phyloP scores from a whole-genome alignment of 2,113 vertebrate genomes.

The Leucopsar rothschildi region DNA sequence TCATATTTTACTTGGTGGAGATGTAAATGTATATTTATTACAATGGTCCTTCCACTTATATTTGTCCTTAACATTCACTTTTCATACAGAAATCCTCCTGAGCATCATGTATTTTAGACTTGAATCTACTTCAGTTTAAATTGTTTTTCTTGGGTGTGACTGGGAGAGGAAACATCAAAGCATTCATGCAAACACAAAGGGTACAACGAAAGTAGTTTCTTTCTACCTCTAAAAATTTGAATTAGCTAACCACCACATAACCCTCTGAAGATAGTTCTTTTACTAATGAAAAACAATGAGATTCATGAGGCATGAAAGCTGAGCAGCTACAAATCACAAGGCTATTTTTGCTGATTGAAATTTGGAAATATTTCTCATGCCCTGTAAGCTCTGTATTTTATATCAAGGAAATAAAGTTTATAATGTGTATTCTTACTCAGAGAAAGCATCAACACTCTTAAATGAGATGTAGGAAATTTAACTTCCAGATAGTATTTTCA shows the following conservation, averaged over 20 bases:
- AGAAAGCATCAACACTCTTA: neutral
- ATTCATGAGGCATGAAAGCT: neutral
- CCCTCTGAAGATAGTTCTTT: neutral
- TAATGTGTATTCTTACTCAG: neutral
- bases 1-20: neutral
- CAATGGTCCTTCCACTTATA: neutral
- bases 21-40: neutral
- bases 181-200: accelerated
- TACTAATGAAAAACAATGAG: neutral
- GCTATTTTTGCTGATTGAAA: neutral
- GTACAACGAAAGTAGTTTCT: neutral
- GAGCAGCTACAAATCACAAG: neutral
- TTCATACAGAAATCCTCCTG: neutral
- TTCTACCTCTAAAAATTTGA: neutral
- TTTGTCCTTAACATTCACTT: neutral
- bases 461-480: neutral
- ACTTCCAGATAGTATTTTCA: neutral
- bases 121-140: neutral
- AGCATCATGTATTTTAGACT: neutral
- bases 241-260: neutral
- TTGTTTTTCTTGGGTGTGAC: neutral
- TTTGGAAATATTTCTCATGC: neutral
- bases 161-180: neutral
- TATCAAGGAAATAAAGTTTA: neutral
- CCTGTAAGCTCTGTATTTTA: neutral